Percentiles rank a stretch among this genome's conserved stretches.
Conservation (phyloP, 2,888 invertebrate species). For the Lepidocyrtoides sp. region DNA sequence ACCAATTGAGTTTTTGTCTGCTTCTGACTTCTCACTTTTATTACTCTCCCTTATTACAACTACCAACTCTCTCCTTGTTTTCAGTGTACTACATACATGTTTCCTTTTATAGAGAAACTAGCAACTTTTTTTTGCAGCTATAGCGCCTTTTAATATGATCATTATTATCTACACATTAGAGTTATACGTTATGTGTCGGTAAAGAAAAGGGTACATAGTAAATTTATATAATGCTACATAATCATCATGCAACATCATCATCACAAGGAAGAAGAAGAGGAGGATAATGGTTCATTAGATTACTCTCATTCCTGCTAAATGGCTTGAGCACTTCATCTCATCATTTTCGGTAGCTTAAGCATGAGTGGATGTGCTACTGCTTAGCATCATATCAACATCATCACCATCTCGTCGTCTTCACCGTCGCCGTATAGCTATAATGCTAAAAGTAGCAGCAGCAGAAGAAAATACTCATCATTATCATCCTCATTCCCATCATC, state of each 20-base stretch:
- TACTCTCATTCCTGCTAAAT: constrained; percentile 83
- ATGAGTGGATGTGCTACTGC: constrained; percentile 55
- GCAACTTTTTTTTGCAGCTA: neutral
- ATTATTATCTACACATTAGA: constrained; percentile 40
- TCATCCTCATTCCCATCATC: constrained; percentile 43
- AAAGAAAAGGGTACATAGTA: neutral
- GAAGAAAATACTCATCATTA: constrained; percentile 60
- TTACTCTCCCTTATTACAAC: constrained; percentile 52
- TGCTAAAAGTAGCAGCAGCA: neutral
- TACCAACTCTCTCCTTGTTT: constrained; percentile 9
- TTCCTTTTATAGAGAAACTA: neutral
- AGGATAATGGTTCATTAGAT: constrained; percentile 84
- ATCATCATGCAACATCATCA: constrained; percentile 23
- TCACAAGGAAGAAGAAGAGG: constrained; percentile 35
- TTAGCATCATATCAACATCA: constrained; percentile 40
- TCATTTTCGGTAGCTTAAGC: constrained; percentile 81
- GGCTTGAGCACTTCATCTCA: constrained; percentile 82
- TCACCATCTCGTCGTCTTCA: constrained; percentile 39
- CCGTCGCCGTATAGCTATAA: neutral
- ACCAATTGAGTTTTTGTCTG: constrained; percentile 42
- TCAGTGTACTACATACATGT: too few relatives aligned
- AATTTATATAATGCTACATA: constrained; percentile 35
- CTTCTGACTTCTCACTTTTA: constrained; percentile 67
- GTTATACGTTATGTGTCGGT: constrained; percentile 25
- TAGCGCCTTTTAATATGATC: neutral